Percentiles rank a stretch among this genome's conserved stretches.
Evolutionary conservation across 2,888 invertebrate genomes (phyloP).

Genomic region (Stenodema calcarata): DNA sequence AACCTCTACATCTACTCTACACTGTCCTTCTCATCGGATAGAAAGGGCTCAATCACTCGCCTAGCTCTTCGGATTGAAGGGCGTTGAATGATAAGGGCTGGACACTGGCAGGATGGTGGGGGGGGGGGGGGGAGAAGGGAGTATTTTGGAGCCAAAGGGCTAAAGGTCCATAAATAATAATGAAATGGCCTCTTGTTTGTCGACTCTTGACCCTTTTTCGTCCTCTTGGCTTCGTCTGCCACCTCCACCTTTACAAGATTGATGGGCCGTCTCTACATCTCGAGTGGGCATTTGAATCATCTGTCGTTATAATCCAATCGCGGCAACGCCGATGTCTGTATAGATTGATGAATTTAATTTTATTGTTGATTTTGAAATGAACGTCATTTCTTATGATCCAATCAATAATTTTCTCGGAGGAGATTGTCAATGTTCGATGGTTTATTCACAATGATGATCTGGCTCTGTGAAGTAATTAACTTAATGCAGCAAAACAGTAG

Average conservation of each 20-base stretch:
- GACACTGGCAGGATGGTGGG: background rate
- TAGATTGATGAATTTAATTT: too few species aligned
- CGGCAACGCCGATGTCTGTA: too few species aligned
- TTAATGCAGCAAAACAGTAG: too few species aligned
- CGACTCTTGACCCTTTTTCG: slow-evolving; percentile 1
- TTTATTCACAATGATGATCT: too few species aligned
- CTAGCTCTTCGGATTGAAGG: background rate
- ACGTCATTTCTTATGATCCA: too few species aligned
- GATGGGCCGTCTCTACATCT: background rate
- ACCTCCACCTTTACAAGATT: background rate
- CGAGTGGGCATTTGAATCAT: background rate
- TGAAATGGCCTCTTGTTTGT: slow-evolving; percentile 46
- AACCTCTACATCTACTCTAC: background rate
- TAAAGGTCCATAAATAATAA: slow-evolving; percentile 44
- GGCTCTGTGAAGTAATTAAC: too few species aligned
- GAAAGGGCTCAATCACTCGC: slow-evolving; percentile 13
- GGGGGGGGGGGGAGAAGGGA: background rate
- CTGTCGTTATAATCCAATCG: background rate
- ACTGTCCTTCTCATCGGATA: background rate
- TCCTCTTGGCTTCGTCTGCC: background rate
- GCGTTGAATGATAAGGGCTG: background rate
- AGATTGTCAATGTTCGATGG: too few species aligned
- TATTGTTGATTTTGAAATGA: too few species aligned
- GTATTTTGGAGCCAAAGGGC: slow-evolving; percentile 2
- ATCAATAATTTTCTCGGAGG: too few species aligned